A percentile compares a stretch with the other conserved stretches of the same genome.
Conservation (phyloP, 2,888 invertebrate genomes). For the Trichogramma evanescens region DNA sequence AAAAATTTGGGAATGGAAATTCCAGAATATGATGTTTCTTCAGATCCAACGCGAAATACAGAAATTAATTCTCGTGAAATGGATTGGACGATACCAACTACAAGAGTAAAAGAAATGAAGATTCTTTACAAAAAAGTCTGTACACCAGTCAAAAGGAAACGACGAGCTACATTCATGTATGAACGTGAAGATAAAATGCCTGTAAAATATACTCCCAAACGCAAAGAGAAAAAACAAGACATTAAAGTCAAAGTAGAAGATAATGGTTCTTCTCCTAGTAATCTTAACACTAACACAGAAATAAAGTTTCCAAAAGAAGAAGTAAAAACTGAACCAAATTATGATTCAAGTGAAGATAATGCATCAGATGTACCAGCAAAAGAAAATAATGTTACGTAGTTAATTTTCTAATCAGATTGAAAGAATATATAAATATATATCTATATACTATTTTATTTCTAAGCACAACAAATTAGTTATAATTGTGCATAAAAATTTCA, state of each 20-base stretch:
- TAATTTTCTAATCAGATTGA: constrained; percentile 10
- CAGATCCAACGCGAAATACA: constrained; percentile 62
- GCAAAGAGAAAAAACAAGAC: constrained; percentile 25
- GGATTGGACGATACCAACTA: constrained; percentile 68
- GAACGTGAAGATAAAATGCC: constrained; percentile 36
- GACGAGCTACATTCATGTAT: constrained; percentile 42
- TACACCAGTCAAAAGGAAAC: constrained; percentile 45
- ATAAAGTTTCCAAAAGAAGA: constrained; percentile 12
- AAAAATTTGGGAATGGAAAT: constrained; percentile 67
- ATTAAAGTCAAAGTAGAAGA: constrained; percentile 30
- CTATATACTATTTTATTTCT: constrained; percentile 21
- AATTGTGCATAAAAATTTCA: constrained; percentile 22
- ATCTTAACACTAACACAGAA: constrained; percentile 20
- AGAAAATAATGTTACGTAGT: constrained; percentile 22
- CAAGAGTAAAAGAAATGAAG: constrained; percentile 57
- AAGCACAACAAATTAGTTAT: constrained; percentile 25
- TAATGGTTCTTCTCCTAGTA: constrained; percentile 21
- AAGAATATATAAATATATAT: constrained; percentile 18
- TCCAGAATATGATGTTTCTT: constrained; percentile 59
- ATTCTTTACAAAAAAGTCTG: constrained; percentile 54
- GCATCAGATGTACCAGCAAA: constrained; percentile 12
- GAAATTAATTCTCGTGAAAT: constrained; percentile 47
- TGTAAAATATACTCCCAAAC: constrained; percentile 26
- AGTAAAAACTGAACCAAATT: constrained; percentile 17
- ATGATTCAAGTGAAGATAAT: constrained; percentile 15